A percentile compares a stretch with the other conserved stretches of the same genome.
These are phyloP conservation scores for Creontiades dilutus DNA, from an alignment of 2,888 invertebrate genomes.

Conservation along the genomic window DNA sequence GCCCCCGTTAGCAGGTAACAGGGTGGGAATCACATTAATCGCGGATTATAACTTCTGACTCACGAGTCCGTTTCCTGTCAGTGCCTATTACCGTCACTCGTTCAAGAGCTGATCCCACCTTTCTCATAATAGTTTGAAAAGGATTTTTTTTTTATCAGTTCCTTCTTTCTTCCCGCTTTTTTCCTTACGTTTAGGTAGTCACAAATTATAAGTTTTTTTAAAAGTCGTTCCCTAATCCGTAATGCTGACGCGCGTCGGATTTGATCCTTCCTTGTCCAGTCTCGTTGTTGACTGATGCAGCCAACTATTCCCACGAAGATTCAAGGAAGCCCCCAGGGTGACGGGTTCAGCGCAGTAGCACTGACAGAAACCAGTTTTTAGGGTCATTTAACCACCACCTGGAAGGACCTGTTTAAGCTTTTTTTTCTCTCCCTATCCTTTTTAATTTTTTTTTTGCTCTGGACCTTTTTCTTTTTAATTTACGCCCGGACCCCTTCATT, in stretches of 20 bases:
- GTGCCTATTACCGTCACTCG: conserved; percentile 42
- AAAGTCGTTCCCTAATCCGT: not conserved
- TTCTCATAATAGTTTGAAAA: not conserved
- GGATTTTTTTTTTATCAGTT: not conserved
- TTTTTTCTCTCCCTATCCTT: not conserved
- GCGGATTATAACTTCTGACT: conserved; percentile 40
- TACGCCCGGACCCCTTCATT: conserved; percentile 54
- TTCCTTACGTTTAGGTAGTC: not conserved
- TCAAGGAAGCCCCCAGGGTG: conserved; percentile 39
- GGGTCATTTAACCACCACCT: conserved; percentile 43
- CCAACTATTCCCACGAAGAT: conserved; percentile 57
- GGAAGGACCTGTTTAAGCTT: conserved; percentile 37
- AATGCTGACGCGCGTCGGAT: conserved; percentile 11
- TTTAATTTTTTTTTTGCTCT: conserved; percentile 28
- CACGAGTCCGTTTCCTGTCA: conserved; percentile 42
- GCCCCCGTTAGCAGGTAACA: conserved; percentile 38
- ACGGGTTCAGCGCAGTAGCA: conserved; percentile 52
- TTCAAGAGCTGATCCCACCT: not conserved
- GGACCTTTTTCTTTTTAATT: conserved; percentile 55
- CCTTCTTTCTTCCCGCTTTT: not conserved
- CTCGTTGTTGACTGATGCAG: not conserved
- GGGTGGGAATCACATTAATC: conserved; percentile 58
- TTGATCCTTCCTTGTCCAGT: conserved; percentile 36
- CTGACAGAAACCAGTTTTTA: conserved; percentile 38
- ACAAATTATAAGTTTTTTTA: not conserved